Conservation (phyloP, 1,140 invertebrate genomes). For the Apis florea region DNA sequence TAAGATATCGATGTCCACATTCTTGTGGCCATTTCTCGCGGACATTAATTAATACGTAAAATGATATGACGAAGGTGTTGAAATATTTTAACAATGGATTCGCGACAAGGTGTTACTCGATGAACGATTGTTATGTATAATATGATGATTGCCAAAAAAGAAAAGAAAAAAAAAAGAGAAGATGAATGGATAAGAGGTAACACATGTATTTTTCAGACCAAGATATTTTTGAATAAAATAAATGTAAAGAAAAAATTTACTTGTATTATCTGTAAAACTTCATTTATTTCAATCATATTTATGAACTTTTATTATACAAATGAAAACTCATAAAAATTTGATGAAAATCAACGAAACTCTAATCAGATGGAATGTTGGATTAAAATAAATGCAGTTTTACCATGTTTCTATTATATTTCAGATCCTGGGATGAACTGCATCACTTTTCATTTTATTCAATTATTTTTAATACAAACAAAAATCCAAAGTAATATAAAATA, state of each 20-base stretch:
- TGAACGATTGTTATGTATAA: slow-evolving; percentile 69
- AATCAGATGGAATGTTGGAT: too few species aligned
- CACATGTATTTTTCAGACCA: slow-evolving; percentile 77
- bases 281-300: neutral
- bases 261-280: neutral
- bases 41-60: neutral
- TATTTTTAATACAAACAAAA: neutral
- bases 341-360: too few species aligned
- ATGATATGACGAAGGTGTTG: slow-evolving; percentile 11
- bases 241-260: slow-evolving; percentile 66
- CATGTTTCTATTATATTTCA: neutral
- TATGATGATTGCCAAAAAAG: slow-evolving; percentile 73
- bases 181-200: slow-evolving; percentile 51
- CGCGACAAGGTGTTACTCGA: slow-evolving; percentile 59
- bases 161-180: slow-evolving; percentile 61
- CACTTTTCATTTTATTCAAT: neutral
- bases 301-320: neutral
- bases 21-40: neutral
- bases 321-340: too few species aligned
- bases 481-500: neutral
- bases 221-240: slow-evolving; percentile 79
- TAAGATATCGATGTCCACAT: neutral
- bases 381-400: neutral
- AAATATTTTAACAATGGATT: slow-evolving; percentile 46
- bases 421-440: neutral